These are phyloP conservation scores for Rhyacichthys aspro DNA, from an alignment of 2,797 vertebrate genomes.

Conservation along the genomic window DNA sequence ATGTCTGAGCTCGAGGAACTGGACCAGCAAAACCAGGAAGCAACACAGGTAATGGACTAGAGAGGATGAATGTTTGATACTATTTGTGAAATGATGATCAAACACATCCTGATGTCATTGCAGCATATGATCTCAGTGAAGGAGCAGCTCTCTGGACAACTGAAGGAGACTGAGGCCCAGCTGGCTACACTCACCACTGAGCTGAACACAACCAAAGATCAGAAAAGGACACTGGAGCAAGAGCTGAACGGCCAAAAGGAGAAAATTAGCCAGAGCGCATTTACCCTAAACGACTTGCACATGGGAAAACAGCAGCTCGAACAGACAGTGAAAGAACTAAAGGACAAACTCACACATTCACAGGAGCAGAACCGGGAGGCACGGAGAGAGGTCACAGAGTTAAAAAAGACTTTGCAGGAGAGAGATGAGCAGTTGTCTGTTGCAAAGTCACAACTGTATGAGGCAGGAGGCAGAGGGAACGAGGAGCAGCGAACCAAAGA, in stretches of 20 bases:
- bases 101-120: not conserved
- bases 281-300: slow-evolving; percentile 86
- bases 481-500: slow-evolving; percentile 45
- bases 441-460: slow-evolving; percentile 67
- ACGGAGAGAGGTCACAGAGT: slow-evolving; percentile 76
- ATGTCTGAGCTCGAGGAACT: slow-evolving; percentile 90
- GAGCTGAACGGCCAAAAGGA: slow-evolving; percentile 84
- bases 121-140: slow-evolving; percentile 93
- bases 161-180: slow-evolving; percentile 78
- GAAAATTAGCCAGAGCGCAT: slow-evolving; percentile 84
- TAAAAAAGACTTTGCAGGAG: slow-evolving; percentile 80
- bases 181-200: slow-evolving; percentile 77
- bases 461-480: slow-evolving; percentile 49
- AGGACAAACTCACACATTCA: slow-evolving; percentile 80
- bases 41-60: slow-evolving; percentile 85
- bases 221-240: slow-evolving; percentile 75
- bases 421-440: slow-evolving; percentile 78
- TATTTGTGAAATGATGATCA: not conserved
- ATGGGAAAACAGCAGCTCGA: slow-evolving; percentile 86
- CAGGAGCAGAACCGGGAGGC: slow-evolving; percentile 75
- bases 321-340: slow-evolving; percentile 79
- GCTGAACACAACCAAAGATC: slow-evolving; percentile 77
- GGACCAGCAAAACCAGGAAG: slow-evolving; percentile 94
- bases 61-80: accelerated
- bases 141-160: slow-evolving; percentile 87